Evolutionary conservation across 2,797 vertebrate species (phyloP).

Genomic region (Ctenopoma kingsleyae): DNA sequence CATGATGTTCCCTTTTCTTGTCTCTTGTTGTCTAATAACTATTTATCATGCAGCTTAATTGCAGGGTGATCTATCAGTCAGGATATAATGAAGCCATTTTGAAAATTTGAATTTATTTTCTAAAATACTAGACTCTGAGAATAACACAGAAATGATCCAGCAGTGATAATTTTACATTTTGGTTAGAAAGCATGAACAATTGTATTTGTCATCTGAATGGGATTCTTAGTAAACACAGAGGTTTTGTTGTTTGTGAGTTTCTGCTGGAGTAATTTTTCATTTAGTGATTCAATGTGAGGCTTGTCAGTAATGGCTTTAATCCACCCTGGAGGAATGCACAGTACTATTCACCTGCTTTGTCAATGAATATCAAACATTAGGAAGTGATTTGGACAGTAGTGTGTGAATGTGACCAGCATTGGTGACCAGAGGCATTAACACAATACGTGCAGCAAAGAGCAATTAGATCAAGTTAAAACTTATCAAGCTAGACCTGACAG

Average conservation of each 20-base stretch:
- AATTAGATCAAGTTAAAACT: slow-evolving; percentile 8
- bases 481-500: neutral
- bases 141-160: slow-evolving; percentile 11
- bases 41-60: slow-evolving; percentile 44
- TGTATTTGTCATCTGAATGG: slow-evolving; percentile 28
- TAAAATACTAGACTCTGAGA: slow-evolving; percentile 25
- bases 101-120: slow-evolving; percentile 46
- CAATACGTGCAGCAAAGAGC: slow-evolving; percentile 5
- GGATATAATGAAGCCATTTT: slow-evolving; percentile 33
- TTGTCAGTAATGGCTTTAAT: slow-evolving; percentile 4
- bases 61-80: slow-evolving; percentile 37
- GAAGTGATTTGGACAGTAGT: neutral
- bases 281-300: slow-evolving; percentile 7
- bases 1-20: slow-evolving; percentile 3
- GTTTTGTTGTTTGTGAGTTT: slow-evolving; percentile 2
- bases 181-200: slow-evolving; percentile 25
- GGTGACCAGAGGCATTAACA: slow-evolving; percentile 12
- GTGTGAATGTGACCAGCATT: slow-evolving; percentile 11
- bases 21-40: slow-evolving; percentile 25
- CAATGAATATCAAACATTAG: neutral
- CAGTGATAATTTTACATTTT: slow-evolving; percentile 41
- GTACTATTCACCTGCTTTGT: neutral
- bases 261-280: slow-evolving; percentile 16
- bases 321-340: neutral
- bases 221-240: slow-evolving; percentile 3